Evolutionary conservation across 2,797 vertebrate genomes (phyloP), one percentile per base, ranked within the genome.

Genomic region (Trematomus bernacchii): DNA sequence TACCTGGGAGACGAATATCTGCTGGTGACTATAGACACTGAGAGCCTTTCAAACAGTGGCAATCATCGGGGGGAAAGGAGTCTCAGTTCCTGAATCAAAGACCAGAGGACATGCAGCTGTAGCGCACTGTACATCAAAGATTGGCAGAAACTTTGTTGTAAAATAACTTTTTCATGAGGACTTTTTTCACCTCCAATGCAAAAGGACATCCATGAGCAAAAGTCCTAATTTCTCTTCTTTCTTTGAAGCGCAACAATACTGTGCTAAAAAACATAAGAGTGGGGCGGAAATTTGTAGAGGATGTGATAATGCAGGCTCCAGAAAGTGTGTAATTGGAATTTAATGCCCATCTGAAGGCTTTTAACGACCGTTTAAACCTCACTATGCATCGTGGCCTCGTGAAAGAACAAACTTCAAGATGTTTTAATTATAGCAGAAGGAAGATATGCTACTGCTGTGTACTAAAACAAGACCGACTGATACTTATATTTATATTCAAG

Each of bases 21-120:
- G 21, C 50, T 43, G 47, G 52, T 60, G 50, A 64, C 58, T 54
- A 51, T 44, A 44, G 67, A 57, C 40, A 69, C 80, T 76, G 67
- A 86, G 83, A 83, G 74, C 63, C 67, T 86, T 76, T 78, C 76
- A 65, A 80, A 65, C 52, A 58, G 21, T 33, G 12, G 27, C 75
- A 62, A 80, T 81, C 75, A 70, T 71, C 19, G 40, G 42, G 42
- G 59, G 50, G 44, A 70, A 81, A 47, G 47, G 46, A 65, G 19
- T 53, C 68, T 59, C 51, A 44, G 33, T 64, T 82, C 52, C 59
- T 70, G 71, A 81, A 80, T 82, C 42, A 77, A 79, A 77, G 57
- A 77, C 57, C 18, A 21, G 60, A 79, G 73, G 73, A 71, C 51
- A 58, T 42, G 37, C 37, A 5, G 55, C 70, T 71, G 50, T 3